A percentile compares a stretch with the other conserved stretches of the same genome.
These are phyloP conservation scores for Meteorus cinctellus DNA, from an alignment of 2,888 invertebrate species.

Conservation along the genomic window DNA sequence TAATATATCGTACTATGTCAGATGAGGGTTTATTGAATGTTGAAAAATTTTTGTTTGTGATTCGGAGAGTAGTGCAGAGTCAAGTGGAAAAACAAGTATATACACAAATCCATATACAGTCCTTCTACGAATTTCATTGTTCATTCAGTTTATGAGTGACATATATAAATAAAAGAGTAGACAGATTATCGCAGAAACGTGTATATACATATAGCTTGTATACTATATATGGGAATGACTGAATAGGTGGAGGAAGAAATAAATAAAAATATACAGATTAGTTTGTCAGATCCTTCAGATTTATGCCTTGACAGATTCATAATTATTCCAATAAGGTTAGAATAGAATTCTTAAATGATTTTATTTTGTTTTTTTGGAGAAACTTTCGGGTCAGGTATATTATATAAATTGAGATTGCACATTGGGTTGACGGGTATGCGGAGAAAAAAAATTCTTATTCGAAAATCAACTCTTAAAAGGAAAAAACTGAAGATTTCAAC, in stretches of 20 bases:
- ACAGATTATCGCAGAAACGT: constrained; percentile 15
- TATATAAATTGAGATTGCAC: background rate
- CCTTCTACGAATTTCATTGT: constrained; percentile 36
- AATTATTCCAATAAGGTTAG: constrained; percentile 23
- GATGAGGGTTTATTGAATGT: background rate
- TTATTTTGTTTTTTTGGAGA: background rate
- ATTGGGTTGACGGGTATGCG: background rate
- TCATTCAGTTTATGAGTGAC: constrained; percentile 33
- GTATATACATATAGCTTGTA: constrained; percentile 2
- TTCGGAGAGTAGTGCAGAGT: background rate
- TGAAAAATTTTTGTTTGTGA: background rate
- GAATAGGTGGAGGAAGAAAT: constrained; percentile 38
- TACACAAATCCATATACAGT: background rate
- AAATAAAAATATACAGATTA: constrained; percentile 26
- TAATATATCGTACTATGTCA: constrained; percentile 2
- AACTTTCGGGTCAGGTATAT: background rate
- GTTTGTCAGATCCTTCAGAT: constrained; percentile 20
- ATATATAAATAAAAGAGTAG: constrained; percentile 27
- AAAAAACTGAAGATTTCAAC: background rate
- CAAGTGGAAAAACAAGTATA: constrained; percentile 10
- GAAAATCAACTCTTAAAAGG: background rate
- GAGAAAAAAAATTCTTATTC: background rate
- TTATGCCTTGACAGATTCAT: constrained; percentile 17
- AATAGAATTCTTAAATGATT: background rate
- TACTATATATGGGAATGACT: constrained; percentile 3